phyloP scores from a whole-genome alignment of 2,797 vertebrate genomes.

The Glyptemys insculpta region DNA sequence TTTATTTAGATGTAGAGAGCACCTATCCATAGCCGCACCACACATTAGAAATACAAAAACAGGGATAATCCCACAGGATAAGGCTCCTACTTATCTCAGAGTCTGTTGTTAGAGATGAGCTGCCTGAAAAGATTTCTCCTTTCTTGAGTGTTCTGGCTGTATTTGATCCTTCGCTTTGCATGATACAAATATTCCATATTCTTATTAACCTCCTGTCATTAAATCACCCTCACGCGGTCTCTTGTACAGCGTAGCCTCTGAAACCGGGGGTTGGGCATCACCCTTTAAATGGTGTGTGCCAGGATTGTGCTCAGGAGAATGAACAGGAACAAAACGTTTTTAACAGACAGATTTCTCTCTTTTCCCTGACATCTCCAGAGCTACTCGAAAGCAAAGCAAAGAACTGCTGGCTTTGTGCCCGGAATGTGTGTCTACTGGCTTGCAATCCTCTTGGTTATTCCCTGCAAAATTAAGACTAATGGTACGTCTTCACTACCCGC shows the following conservation, averaged over 20 bases:
- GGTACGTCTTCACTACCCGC: no score
- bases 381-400: not conserved
- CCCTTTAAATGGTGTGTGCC: not conserved
- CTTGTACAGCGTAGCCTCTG: not conserved
- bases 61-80: constrained; percentile 34
- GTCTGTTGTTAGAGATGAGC: not conserved
- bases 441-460: not conserved
- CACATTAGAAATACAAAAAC: constrained; percentile 25
- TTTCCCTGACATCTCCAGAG: not conserved
- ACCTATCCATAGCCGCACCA: constrained; percentile 14
- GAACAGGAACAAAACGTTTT: not conserved
- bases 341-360: not conserved
- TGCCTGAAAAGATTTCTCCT: not conserved
- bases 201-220: not conserved
- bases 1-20: constrained; percentile 14
- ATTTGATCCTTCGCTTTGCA: not conserved
- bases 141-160: not conserved
- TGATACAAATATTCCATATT: fast-evolving
- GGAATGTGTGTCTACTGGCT: fast-evolving
- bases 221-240: not conserved
- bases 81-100: not conserved
- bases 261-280: not conserved
- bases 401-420: not conserved
- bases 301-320: fast-evolving
- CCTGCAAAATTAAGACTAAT: not conserved